These are phyloP conservation scores for Triplophysa siluroides DNA, from an alignment of 2,113 vertebrate species.

Conservation along the genomic window DNA sequence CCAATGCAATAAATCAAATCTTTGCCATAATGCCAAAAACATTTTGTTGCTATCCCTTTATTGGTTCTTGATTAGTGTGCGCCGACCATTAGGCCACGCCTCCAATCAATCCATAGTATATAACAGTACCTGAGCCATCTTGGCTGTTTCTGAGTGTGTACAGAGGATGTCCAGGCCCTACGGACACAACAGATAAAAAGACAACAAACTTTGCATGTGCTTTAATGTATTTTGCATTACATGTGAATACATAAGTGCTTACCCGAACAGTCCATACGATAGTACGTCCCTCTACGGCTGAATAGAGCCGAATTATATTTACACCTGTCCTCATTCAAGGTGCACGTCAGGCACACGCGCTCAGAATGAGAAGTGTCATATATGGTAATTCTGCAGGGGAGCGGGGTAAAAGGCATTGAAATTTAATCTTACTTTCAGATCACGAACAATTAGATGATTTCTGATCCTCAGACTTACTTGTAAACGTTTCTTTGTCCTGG, in stretches of 20 bases:
- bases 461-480: constrained; percentile 73
- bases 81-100: too few relatives aligned
- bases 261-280: constrained; percentile 84
- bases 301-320: constrained; percentile 87
- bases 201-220: not conserved
- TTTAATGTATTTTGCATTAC: not conserved
- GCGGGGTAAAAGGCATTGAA: not conserved
- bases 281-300: constrained; percentile 82
- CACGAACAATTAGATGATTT: not conserved
- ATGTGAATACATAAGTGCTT: not conserved
- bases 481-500: constrained; percentile 93
- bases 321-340: constrained; percentile 72
- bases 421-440: not conserved
- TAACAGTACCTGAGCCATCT: constrained; percentile 53
- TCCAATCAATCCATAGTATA: not conserved
- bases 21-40: too few relatives aligned
- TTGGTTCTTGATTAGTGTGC: too few relatives aligned
- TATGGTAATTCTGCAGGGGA: constrained; percentile 70
- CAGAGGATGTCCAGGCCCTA: constrained; percentile 87
- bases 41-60: too few relatives aligned
- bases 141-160: constrained; percentile 65
- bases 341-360: constrained; percentile 83
- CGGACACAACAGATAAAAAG: constrained; percentile 40
- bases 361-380: constrained; percentile 48
- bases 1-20: too few relatives aligned